Evolutionary conservation across 2,888 invertebrate genomes (phyloP), one percentile per base, ranked within the genome.

Genomic region (Eupithecia tripunctaria): DNA sequence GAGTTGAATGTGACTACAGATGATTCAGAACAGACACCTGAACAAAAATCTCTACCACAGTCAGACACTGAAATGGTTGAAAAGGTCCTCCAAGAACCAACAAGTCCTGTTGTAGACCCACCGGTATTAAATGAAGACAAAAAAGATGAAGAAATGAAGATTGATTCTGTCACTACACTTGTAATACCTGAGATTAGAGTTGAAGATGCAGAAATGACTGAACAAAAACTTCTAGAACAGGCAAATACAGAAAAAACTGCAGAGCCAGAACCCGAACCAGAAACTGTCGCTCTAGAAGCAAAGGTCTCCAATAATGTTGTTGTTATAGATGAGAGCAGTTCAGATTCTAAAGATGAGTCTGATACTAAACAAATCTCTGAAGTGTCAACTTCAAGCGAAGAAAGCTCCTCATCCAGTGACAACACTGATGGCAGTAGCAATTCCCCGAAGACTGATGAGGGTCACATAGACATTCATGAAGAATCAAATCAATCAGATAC

Each of bases 381-480:
- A 82, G 87, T 91, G 1, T 89, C 87, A 64, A 90, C 91, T 62
- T 92, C 93, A 51, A 93, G 92, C 82, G 94, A 94, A 79, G 93
- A 93, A 78, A 94, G 92, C 79, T 94, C 93, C 29, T 92, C 92
- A 43, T 93, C 93, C 15, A 93, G 93, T 86, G 94, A 93, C 70
- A 93, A 92, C 69, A 93, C 91, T 72, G 93, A 93, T 85, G 90
- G 90, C 1, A 94, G 91, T 74, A 93, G 94, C 76, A 92, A 90
- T 78, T 94, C 94, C 14, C 93, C 94, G 5, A 94, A 92, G 80
- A 80, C 86, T 62, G 89, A 82, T 82, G 88, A 91, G 74, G 82
- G 82, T 43, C 86, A 86, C 15, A 83, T 86, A 72, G 90, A 89
- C 72, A 79, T 83, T 15, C 86, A 87, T 38, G 89, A 89, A 68